Conservation (phyloP, 2,888 invertebrate genomes). For the Drosophila mimetica region DNA sequence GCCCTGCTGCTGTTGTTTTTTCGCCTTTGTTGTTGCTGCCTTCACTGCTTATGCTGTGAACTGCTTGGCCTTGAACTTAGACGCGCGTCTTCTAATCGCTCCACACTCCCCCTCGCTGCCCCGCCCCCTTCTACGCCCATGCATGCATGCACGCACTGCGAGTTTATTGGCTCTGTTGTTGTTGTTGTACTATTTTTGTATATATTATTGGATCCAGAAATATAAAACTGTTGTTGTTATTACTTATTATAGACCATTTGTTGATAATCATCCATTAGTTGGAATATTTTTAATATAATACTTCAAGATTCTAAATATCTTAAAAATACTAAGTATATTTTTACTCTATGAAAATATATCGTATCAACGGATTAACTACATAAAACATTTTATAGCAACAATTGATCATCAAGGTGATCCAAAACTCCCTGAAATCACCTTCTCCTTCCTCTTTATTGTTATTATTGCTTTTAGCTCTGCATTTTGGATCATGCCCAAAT, state of each 20-base stretch:
- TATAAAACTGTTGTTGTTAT: neutral
- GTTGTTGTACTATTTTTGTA: neutral
- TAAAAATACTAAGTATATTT: too few relatives aligned
- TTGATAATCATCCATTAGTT: too few relatives aligned
- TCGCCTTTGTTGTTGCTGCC: constrained; percentile 16
- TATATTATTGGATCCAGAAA: neutral
- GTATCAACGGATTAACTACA: too few relatives aligned
- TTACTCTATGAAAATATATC: too few relatives aligned
- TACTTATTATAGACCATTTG: too few relatives aligned
- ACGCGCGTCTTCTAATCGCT: constrained; percentile 69
- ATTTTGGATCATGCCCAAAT: constrained; percentile 56
- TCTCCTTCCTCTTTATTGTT: constrained; percentile 15
- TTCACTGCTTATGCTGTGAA: constrained; percentile 49
- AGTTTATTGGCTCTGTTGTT: constrained; percentile 21
- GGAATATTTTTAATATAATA: too few relatives aligned
- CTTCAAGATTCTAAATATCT: too few relatives aligned
- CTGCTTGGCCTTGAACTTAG: constrained; percentile 77
- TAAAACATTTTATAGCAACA: neutral
- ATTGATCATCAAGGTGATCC: neutral
- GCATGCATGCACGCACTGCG: constrained; percentile 29
- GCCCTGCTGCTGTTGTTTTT: constrained; percentile 34
- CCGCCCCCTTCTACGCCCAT: constrained; percentile 15
- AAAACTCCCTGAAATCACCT: neutral
- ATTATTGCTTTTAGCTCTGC: constrained; percentile 14
- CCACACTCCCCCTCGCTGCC: constrained; percentile 10